Evolutionary conservation across 2,888 invertebrate species (phyloP), one percentile per base, ranked within the genome.

Genomic region (Microctonus hyperodae): DNA sequence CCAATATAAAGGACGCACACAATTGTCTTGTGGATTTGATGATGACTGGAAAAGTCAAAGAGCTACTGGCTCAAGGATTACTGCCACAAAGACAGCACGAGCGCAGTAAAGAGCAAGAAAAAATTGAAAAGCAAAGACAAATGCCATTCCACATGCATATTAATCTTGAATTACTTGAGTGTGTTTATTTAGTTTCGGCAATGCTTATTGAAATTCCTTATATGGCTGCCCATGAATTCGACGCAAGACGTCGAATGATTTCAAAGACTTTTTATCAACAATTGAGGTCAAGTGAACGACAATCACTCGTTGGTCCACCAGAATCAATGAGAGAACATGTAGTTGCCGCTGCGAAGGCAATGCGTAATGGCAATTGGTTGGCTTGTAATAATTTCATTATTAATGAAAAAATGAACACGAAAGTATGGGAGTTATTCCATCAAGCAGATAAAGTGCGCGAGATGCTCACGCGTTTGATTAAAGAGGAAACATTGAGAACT

Each of bases 141-240:
- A 95, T 98, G 91, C 99, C 99, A 1, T 99, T 98, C 90, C 99
- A 99, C 84, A 98, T 98, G 97, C 99, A 99, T 86, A 98, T 99
- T 73, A 99, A 99, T 85, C 86, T 99, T 79, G 99, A 99, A 83
- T 87, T 99, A 68, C 88, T 99, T 59, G 99, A 99, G 84, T 99
- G 99, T 83, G 98, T 98, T 50, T 99, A 99, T 81, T 87, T 99
- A 65, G 98, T 98, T 22, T 98, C 98, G 0, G 98, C 99, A 9
- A 99, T 99, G 98, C 88, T 99, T 70, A 93, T 98, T 70, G 99
- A 99, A 86, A 98, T 99, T 71, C 98, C 99, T 0, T 98, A 98
- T 84, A 98, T 99, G 92, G 98, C 98, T 6, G 98, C 97, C 13
- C 98, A 98, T 78, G 99, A 99, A 85, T 96, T 98, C 80, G 98